Evolutionary conservation across 2,113 vertebrate species (phyloP), one percentile per base, ranked within the genome.

Genomic region (Gavialis gangeticus): DNA sequence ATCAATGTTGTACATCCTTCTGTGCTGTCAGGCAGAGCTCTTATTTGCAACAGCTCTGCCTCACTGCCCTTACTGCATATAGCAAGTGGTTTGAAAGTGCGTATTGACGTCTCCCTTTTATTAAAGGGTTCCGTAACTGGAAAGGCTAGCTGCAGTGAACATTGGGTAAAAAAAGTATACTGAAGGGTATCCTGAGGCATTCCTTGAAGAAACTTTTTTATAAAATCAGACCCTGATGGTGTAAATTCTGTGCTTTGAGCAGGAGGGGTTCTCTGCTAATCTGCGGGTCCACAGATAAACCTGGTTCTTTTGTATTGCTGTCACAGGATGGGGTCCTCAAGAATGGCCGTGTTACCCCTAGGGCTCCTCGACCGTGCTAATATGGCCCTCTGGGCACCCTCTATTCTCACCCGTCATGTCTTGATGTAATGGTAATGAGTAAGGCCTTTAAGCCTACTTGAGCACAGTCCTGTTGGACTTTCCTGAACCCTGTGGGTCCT

Each of bases 1-100:
- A 4, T 0, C 0, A 62, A 0, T 4, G 22, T 3, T 84, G 64
- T 54, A 14, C 30, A 57, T 5, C 7, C 8, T 10, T 0, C 0
- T 59, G 16, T 19, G 25, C 34, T 1, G 1, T 37, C 30, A 58
- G 37, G 13, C 0, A 2, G 34, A 46, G 66, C 55, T 82, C 87
- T 27, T 66, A 18, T 12, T 21, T 28, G 27, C 0, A 0, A 28
- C 2, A 63, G 2, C 34, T 57, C 63, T 73, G 57, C 22, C 19
- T 83, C 84, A 10, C 18, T 60, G 85, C 76, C 73, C 19, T 9
- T 19, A 75, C 0, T 16, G 87, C 8, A 55, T 3, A 6, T 83
- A 19, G 5, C 12, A 89, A 46, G 67, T 58, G 78, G 0, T 30
- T 79, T 90, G 57, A 79, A 11, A 22, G 75, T 16, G 10, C 30